phyloP scores from a whole-genome alignment of 1,140 invertebrate species.

The Pseudomyrmex pallidus region DNA sequence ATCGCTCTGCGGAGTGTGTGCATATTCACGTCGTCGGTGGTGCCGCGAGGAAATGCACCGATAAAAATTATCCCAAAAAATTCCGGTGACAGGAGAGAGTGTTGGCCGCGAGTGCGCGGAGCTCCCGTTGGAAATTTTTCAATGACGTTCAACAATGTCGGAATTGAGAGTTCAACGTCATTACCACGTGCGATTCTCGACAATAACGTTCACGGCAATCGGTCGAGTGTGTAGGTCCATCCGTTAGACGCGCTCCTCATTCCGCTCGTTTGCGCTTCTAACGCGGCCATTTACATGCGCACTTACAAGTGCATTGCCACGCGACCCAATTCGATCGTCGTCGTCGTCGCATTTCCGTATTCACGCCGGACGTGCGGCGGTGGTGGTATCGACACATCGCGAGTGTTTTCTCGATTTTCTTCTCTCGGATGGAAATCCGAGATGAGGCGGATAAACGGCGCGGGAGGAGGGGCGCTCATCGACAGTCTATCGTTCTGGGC shows the following conservation, averaged over 20 bases:
- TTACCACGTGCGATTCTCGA: slow-evolving; percentile 23
- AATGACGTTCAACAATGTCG: slow-evolving; percentile 21
- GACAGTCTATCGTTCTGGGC: slow-evolving; percentile 50
- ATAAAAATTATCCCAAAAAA: slow-evolving; percentile 21
- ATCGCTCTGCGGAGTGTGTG: not conserved
- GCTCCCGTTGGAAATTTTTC: slow-evolving; percentile 25
- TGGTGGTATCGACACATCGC: not conserved
- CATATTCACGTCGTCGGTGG: not conserved
- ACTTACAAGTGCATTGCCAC: not conserved
- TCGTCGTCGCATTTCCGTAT: not conserved
- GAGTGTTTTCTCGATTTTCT: slow-evolving; percentile 23
- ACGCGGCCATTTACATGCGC: slow-evolving; percentile 11
- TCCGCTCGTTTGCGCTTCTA: slow-evolving; percentile 38
- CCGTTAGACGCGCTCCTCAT: slow-evolving; percentile 44
- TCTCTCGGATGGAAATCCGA: slow-evolving; percentile 46
- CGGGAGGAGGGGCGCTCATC: not conserved
- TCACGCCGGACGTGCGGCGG: not conserved
- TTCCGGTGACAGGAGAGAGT: not conserved
- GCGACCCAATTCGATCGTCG: not conserved
- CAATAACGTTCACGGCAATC: slow-evolving; percentile 22
- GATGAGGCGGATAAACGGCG: slow-evolving; percentile 27
- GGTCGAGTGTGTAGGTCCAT: slow-evolving; percentile 17
- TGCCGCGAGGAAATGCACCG: too few species aligned
- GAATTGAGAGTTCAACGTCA: slow-evolving; percentile 8
- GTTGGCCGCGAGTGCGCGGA: too few species aligned